Conservation (phyloP, 2,797 vertebrate genomes). For the Sebastes aleutianus region DNA sequence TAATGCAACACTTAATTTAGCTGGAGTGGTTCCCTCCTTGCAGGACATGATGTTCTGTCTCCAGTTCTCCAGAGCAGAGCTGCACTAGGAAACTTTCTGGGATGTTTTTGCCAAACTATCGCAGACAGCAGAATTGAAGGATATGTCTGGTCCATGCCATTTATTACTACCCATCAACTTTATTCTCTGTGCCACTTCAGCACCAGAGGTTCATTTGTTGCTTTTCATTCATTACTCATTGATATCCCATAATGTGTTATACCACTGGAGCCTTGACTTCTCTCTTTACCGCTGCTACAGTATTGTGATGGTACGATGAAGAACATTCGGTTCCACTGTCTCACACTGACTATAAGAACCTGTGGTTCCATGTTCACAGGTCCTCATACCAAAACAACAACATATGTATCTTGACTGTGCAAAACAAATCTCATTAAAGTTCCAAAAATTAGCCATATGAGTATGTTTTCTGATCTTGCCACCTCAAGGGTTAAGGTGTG, state of each 20-base stretch:
- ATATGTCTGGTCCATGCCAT: background rate
- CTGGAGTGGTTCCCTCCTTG: background rate
- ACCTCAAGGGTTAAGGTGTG: background rate
- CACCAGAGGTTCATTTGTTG: background rate
- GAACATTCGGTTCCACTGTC: background rate
- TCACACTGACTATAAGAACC: background rate
- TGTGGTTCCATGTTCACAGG: background rate
- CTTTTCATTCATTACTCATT: background rate
- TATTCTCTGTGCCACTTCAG: background rate
- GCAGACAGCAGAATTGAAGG: background rate
- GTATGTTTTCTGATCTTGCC: background rate
- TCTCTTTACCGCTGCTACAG: background rate
- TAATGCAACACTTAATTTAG: slow-evolving; percentile 5
- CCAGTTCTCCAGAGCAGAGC: background rate
- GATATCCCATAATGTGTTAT: background rate
- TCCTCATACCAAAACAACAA: background rate
- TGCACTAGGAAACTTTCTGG: background rate
- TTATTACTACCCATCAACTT: background rate
- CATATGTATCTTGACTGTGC: background rate
- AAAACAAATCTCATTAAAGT: background rate
- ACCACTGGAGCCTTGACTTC: background rate
- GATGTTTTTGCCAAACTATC: background rate
- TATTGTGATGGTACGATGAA: background rate
- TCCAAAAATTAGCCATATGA: background rate
- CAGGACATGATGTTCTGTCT: background rate